Evolutionary conservation across 1,140 invertebrate genomes (phyloP).

Genomic region (Drosophila nigrodunni): DNA sequence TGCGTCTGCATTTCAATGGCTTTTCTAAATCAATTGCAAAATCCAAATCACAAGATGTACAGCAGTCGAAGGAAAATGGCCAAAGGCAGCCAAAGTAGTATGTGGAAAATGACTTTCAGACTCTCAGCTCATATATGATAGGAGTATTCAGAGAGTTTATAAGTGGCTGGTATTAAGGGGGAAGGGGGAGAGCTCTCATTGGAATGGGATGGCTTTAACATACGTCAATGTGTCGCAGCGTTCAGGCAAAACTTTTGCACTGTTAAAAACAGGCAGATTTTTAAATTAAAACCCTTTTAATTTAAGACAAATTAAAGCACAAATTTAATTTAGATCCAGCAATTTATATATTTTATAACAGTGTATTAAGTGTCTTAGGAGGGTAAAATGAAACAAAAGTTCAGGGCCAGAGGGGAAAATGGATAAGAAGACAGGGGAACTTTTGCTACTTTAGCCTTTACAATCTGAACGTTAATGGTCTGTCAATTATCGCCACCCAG

Average conservation of each 20-base stretch:
- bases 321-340: too few relatives aligned
- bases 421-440: background rate
- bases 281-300: too few relatives aligned
- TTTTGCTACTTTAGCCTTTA: slow-evolving; percentile 67
- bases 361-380: too few relatives aligned
- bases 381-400: background rate
- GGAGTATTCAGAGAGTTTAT: background rate
- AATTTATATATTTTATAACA: too few relatives aligned
- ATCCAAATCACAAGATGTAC: slow-evolving; percentile 43
- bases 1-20: slow-evolving; percentile 41
- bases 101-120: slow-evolving; percentile 45
- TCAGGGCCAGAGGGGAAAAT: background rate
- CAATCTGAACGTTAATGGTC: slow-evolving; percentile 82
- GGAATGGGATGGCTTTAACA: slow-evolving; percentile 41
- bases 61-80: slow-evolving; percentile 32
- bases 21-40: slow-evolving; percentile 55
- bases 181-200: background rate
- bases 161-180: background rate
- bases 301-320: too few relatives aligned
- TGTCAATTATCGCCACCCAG: slow-evolving; percentile 83
- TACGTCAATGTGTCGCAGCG: too few relatives aligned
- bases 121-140: background rate
- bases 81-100: slow-evolving; percentile 38
- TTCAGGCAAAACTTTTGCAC: too few relatives aligned
- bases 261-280: too few relatives aligned